Base-by-base conservation (phyloP, 2,113 vertebrate species). In the Istiophorus platypterus region DNA sequence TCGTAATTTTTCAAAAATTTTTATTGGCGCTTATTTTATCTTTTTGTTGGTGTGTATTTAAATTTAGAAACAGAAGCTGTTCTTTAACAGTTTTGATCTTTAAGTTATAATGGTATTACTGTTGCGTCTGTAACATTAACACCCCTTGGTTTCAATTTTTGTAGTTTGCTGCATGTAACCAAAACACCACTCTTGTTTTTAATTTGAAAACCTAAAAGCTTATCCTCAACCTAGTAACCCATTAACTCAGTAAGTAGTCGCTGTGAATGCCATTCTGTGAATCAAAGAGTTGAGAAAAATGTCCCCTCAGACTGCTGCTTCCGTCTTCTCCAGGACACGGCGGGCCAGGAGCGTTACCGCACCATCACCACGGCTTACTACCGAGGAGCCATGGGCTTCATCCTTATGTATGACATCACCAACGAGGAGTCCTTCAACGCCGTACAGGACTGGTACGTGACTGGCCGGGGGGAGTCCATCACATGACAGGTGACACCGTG, bases 361-460 rank as follows among this genome's bases (percentile, higher is more conserved):
- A 99, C 98, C 70, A 99, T 99, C 92, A 99, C 98, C 66, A 99
- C 98, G n/a, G 98, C 98, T 65, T 99, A 99, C 92, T 99, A 99
- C 91, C 92, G 97, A 74, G 98, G 98, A 64, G 98, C 98, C 85
- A 99, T 99, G 98, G 98, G 98, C 81, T 95, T 95, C 88, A 95
- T 95, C 89, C 95, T 95, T 76, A 95, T 95, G 95, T 95, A 95
- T 42, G 95, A 95, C 87, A 95, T 95, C 91, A 95, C 95, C 76
- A 95, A 95, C 1, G 95, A 95, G 82, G 95, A 95, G 67, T 95
- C 95, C 26, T 95, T 95, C 80, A 93, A 93, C 9, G 94, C 94
- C 1, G 95, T 95, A 65, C 98, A 99, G 92, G 98, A 99, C 94
- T 99, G 98, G 98, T 99, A 96, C 45, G 96, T 90, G 14, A 77